Evolutionary conservation across 2,113 vertebrate species (phyloP).

Genomic region (Tachysurus fulvidraco): DNA sequence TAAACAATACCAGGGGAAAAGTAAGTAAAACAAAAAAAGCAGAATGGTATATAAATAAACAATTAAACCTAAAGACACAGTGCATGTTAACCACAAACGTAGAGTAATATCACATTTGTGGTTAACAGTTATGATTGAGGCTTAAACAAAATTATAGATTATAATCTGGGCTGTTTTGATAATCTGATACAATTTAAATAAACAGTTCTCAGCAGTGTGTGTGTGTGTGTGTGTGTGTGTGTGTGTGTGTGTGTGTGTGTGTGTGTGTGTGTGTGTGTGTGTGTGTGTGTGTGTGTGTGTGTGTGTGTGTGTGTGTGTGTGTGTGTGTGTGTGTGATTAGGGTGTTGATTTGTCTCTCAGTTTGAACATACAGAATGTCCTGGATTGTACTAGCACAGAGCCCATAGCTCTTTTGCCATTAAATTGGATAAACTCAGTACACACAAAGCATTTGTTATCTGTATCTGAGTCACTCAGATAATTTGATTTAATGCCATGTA

Average conservation of each 20-base stretch:
- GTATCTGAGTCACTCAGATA: not conserved
- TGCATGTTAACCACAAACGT: not conserved
- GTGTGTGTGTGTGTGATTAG: not conserved
- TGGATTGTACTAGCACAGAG: not conserved
- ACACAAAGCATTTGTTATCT: not conserved
- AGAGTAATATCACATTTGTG: not conserved
- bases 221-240: not conserved
- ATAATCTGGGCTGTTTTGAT: not conserved
- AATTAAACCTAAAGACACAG: not conserved
- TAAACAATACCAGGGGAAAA: not conserved
- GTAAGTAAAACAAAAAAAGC: not conserved
- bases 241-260: too few species aligned
- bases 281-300: not conserved
- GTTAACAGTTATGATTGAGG: not conserved
- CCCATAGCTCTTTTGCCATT: not conserved
- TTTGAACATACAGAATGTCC: not conserved
- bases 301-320: not conserved
- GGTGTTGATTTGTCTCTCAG: not conserved
- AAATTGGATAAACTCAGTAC: not conserved
- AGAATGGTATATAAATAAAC: not conserved
- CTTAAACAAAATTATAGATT: not conserved
- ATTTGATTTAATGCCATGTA: not conserved
- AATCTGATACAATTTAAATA: not conserved
- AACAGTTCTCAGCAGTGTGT: too few species aligned
- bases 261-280: not conserved